Evolutionary conservation across 2,797 vertebrate species (phyloP).

Genomic region (Tadarida brasiliensis): DNA sequence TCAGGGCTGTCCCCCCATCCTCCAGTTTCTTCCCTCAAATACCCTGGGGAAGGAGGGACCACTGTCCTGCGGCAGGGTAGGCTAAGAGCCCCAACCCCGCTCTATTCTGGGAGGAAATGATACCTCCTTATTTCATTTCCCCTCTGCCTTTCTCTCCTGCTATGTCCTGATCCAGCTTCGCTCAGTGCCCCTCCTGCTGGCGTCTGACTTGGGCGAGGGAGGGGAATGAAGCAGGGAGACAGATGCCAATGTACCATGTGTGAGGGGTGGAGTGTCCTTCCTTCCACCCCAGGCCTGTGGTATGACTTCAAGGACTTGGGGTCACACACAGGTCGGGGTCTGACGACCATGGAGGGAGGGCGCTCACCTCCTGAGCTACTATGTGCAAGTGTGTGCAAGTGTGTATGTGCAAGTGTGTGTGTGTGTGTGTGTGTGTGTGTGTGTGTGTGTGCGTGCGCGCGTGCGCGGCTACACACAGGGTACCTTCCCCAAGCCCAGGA

Average conservation of each 20-base stretch:
- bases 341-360: not conserved
- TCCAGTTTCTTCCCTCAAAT: not conserved
- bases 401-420: not conserved
- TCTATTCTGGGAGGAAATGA: not conserved
- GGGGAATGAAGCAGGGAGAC: not conserved
- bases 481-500: not conserved
- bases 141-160: not conserved
- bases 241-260: not conserved
- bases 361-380: not conserved
- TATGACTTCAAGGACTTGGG: constrained; percentile 2
- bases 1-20: not conserved
- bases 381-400: not conserved
- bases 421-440: not conserved
- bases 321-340: not conserved
- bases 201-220: not conserved
- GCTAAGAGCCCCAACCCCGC: not conserved
- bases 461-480: not conserved
- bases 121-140: not conserved
- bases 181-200: not conserved
- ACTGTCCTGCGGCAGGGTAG: not conserved
- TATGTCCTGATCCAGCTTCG: not conserved
- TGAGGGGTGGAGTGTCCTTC: not conserved
- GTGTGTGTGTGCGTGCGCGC: no score
- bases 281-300: not conserved
- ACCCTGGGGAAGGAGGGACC: not conserved